Evolutionary conservation across 2,797 vertebrate genomes (phyloP).

Genomic region (Gila robusta): DNA sequence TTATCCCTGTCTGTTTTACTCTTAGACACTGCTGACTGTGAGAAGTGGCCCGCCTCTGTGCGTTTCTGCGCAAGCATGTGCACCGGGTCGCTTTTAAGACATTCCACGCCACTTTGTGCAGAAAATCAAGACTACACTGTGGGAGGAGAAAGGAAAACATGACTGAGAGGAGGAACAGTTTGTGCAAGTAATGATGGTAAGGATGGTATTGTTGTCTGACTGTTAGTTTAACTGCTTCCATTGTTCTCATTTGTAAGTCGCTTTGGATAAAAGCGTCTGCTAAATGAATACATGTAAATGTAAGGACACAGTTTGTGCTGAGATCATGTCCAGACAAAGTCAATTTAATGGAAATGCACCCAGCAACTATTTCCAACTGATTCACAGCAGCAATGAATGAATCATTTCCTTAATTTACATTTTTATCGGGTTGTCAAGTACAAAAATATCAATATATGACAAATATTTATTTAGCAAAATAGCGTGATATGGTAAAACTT

Average conservation of each 20-base stretch:
- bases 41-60: slow-evolving; percentile 56
- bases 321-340: slow-evolving; percentile 1
- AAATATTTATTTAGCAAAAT: neutral
- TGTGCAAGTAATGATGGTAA: slow-evolving; percentile 53
- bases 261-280: no score
- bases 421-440: neutral
- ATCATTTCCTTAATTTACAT: neutral
- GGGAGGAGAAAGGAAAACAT: slow-evolving; percentile 51
- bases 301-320: neutral
- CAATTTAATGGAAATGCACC: neutral
- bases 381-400: neutral
- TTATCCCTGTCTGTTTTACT: slow-evolving; percentile 56
- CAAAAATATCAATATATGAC: neutral
- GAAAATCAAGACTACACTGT: slow-evolving; percentile 67
- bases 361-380: neutral
- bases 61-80: slow-evolving; percentile 18
- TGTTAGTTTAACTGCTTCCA: no score
- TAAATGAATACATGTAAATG: no score
- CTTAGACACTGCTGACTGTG: slow-evolving; percentile 60
- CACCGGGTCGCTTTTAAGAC: slow-evolving; percentile 57
- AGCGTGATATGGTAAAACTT: neutral
- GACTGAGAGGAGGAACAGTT: slow-evolving; percentile 49
- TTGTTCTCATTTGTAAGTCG: no score
- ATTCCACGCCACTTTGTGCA: slow-evolving; percentile 65
- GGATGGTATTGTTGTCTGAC: no score